A percentile compares a stretch with the other conserved stretches of the same genome.
Evolutionary conservation across 2,113 vertebrate species (phyloP).

Genomic region (Myrmecobius fasciatus): DNA sequence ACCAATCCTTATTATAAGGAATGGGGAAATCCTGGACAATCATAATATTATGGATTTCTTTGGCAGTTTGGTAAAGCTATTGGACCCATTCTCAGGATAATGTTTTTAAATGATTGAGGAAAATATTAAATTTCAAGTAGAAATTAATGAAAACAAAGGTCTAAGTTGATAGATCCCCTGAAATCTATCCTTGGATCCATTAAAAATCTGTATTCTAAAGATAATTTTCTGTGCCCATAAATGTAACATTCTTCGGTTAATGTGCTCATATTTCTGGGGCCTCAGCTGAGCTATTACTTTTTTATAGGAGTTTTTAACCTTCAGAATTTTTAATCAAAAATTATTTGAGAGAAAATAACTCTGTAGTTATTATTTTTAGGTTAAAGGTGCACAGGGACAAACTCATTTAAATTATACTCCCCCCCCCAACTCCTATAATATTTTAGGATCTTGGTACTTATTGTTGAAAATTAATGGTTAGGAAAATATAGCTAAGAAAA

Average conservation of each 20-base stretch:
- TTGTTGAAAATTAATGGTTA: background rate
- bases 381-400: background rate
- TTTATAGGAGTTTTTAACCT: background rate
- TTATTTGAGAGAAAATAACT: background rate
- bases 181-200: background rate
- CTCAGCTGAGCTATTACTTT: constrained; percentile 16
- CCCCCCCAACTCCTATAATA: background rate
- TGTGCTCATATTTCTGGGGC: background rate
- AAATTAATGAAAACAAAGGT: background rate
- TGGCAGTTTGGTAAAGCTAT: background rate
- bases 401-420: background rate
- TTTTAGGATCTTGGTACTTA: background rate
- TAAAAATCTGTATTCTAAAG: background rate
- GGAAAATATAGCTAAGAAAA: background rate
- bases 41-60: background rate
- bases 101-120: background rate
- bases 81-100: background rate
- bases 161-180: background rate
- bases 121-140: background rate
- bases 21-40: background rate
- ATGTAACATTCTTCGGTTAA: background rate
- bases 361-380: background rate
- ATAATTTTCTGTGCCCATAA: background rate
- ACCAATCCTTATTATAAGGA: background rate
- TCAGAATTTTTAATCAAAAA: background rate